These are phyloP conservation scores for Smittia aterrima DNA, from an alignment of 2,888 invertebrate genomes.

Conservation along the genomic window DNA sequence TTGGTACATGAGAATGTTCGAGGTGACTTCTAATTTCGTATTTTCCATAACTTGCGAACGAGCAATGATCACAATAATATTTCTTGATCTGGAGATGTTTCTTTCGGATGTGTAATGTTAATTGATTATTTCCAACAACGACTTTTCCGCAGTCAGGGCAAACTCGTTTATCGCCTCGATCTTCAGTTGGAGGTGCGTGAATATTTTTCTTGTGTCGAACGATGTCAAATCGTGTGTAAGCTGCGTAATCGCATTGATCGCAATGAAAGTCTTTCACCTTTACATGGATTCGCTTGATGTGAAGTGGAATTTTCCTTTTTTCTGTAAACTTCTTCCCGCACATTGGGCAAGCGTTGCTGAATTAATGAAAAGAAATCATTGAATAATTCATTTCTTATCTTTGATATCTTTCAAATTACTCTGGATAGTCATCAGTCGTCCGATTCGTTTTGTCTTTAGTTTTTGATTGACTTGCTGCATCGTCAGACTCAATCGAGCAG, in stretches of 20 bases:
- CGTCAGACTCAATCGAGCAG: no score
- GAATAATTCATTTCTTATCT: no score
- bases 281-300: constrained; percentile 64
- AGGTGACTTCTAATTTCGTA: background rate
- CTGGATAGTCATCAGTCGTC: background rate
- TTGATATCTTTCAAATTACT: no score
- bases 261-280: constrained; percentile 67
- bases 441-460: no score
- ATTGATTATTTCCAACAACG: background rate
- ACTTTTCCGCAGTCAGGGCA: constrained; percentile 6
- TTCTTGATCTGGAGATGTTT: constrained; percentile 7
- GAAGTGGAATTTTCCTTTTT: constrained; percentile 56
- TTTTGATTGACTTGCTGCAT: no score
- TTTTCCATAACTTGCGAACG: background rate
- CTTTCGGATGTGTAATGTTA: background rate
- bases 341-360: constrained; percentile 56
- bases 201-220: background rate
- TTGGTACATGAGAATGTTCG: background rate
- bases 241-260: constrained; percentile 65
- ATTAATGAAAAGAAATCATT: no score
- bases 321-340: constrained; percentile 62
- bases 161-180: background rate
- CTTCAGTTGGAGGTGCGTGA: background rate
- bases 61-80: background rate
- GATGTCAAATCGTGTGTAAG: constrained; percentile 45